Base-by-base conservation (phyloP, 1,140 invertebrate species). In the Euwallacea fornicatus region DNA sequence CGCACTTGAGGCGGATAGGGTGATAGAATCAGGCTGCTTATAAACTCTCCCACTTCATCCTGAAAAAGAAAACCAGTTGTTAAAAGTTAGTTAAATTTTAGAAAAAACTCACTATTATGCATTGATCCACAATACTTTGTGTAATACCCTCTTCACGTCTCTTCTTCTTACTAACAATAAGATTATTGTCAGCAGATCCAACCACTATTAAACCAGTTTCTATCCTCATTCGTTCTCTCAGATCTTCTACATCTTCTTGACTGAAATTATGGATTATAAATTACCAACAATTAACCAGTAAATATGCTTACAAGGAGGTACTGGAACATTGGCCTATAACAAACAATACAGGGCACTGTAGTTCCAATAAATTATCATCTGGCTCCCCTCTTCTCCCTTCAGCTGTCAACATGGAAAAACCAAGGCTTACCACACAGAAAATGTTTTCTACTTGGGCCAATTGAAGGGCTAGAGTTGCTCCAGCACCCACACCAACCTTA, bases 41-140 rank as follows among this genome's bases (percentile, higher is more conserved):
- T 78, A 78, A 89, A 89, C 61, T 89, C 87, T 0, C 83, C 86
- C 42, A 90, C 82, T 76, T 89, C 88, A 73, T 89, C 88, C 84
- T 85, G 47, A 16, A 77, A 42, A 61, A 15, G 59, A 61, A 61
- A 61, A 13, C 2, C 42, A 43, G 10, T 41, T 33, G 42, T 42
- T 2, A 9, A n/a, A 9, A 33, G 1, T 33, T 33, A 2, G 21
- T 33, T 33, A 33, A 33, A 33, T 33, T 47, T 8, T 6, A 64
- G 15, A 64, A 50, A 50, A 47, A 13, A 81, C 82, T 80, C 78
- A 86, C 87, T 71, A 91, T 79, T 63, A 96, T 88, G 79, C 88
- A 90, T 50, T 90, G 83, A 79, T 96, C 93, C 0, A 94, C 91
- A 84, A 94, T 91, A 41, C 86, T 84, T 78, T 96, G 93, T 0